These are phyloP conservation scores for Tetraodon nigroviridis DNA, from an alignment of 2,113 vertebrate genomes.

Conservation along the genomic window DNA sequence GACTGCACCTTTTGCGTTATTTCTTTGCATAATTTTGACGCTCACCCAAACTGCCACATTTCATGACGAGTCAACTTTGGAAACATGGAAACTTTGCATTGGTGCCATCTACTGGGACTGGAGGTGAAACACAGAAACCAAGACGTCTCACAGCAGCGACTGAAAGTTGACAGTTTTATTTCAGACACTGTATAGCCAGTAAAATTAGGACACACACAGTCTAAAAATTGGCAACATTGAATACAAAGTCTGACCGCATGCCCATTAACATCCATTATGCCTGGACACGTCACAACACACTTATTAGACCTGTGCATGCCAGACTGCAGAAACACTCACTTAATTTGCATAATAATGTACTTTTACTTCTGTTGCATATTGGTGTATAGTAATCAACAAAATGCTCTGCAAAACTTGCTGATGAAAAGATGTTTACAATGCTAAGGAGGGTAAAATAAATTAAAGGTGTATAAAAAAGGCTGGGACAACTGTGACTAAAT, in stretches of 20 bases:
- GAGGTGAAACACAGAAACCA: not conserved
- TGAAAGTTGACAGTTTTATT: conserved; percentile 67
- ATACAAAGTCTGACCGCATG: conserved; percentile 44
- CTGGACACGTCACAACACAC: conserved; percentile 55
- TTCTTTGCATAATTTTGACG: not conserved
- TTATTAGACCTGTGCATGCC: conserved; percentile 58
- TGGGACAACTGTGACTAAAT: conserved; percentile 4
- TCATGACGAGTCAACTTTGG: no score
- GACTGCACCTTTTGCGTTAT: not conserved
- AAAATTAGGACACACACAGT: conserved; percentile 45
- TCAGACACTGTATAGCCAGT: conserved; percentile 51
- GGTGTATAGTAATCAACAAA: conserved; percentile 42
- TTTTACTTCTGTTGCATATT: conserved; percentile 64
- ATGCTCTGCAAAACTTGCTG: not conserved
- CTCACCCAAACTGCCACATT: not conserved
- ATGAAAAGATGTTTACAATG: conserved; percentile 15
- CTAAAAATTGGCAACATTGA: conserved; percentile 42
- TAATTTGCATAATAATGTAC: conserved; percentile 68
- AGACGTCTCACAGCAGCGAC: not conserved
- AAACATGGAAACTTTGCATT: conserved; percentile 5
- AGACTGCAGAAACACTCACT: conserved; percentile 40
- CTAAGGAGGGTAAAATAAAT: conserved; percentile 13
- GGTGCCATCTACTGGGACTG: conserved; percentile 48
- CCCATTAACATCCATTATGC: conserved; percentile 44
- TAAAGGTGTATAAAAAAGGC: conserved; percentile 19